Evolutionary conservation across 2,113 vertebrate species (phyloP), one percentile per base, ranked within the genome.

Genomic region (Pachycephala philippinensis): DNA sequence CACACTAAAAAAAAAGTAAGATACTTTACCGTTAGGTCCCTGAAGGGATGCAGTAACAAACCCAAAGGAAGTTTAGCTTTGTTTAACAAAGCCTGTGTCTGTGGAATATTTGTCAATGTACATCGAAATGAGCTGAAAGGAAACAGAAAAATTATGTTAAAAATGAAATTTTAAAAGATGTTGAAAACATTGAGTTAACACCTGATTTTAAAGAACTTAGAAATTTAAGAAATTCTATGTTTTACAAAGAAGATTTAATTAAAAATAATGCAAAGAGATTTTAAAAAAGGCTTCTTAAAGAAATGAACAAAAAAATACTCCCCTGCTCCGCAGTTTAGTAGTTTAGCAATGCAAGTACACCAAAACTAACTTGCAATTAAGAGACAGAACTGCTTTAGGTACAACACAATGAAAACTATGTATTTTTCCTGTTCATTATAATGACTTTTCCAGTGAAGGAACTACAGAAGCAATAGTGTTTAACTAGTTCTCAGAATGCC

Each of bases 41-140:
- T 99, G 97, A 99, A 99, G 56, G 99, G 99, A 97, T 99, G 99
- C 28, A 99, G 98, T 60, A 99, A 96, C 79, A 99, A 98, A 68
- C 99, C 99, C 95, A 99, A 97, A 16, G 99, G 99, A 81, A 99
- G 99, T 22, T 99, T 98, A 78, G 99, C 99, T 98, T 99, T 99
- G 95, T 99, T 99, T 96, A 99, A 97, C 84, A 99, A 97, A 66
- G 99, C 98, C 97, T 99, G 99, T 20, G 99, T 99, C 93, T 99
- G 99, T 23, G 99, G 99, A 93, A 99, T 98, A 97, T 98, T 99
- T 86, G 98, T 99, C 97, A 99, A 91, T 11, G 99, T 99, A 78
- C 99, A 99, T 54, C 99, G 98, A 98, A 99, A 99, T 3, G 99
- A 99, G 84, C 99, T 99, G 98, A 76, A 94, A 92, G 49, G 39